Base-by-base conservation (phyloP, 2,888 invertebrate genomes). In the Andrena chrysosceles region DNA sequence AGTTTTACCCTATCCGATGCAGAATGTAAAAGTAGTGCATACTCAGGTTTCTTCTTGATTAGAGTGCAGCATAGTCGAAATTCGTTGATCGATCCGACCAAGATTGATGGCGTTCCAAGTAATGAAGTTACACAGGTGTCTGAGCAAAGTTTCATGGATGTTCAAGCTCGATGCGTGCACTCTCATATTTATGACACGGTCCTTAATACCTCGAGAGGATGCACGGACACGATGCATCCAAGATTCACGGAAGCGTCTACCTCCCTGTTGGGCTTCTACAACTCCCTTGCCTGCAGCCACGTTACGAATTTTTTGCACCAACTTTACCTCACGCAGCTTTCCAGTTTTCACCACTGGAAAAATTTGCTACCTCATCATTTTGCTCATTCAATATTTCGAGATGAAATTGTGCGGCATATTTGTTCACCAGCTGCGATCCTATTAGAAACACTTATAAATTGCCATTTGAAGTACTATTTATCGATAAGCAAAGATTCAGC, bases 101-200 rank as follows among this genome's bases (percentile, higher is more conserved):
- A 31, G 76, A 80, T 71, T 76, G 66, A 71, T 70, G 52, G 29
- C 35, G 23, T 5, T 56, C 26, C 29, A 42, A 31, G 68, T 69
- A 71, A 71, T 52, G 60, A 80, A 77, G 71, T 52, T 66, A 20
- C 67, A 42, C 70, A 74, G 62, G 60, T 74, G 54, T 48, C 60
- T 20, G 70, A 16, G 20, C 20, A 68, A 83, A 85, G 83, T 85
- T 85, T 82, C 64, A 73, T 48, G 74, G 52, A 52, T 69, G 52
- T 78, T 66, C 64, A 69, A 78, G 77, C 68, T 69, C 67, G 56
- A 85, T 81, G 86, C 89, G 86, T 89, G 89, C 84, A 85, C 84
- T 82, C 71, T 87, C 89, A 89, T 89, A 89, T 89, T 89, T 89
- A 89, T 84, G 85, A 85, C 81, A 68, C 75, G 85, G 72, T 64